Evolutionary conservation across 1,140 invertebrate genomes (phyloP), one percentile per base, ranked within the genome.

Genomic region (Phthorimaea operculella): DNA sequence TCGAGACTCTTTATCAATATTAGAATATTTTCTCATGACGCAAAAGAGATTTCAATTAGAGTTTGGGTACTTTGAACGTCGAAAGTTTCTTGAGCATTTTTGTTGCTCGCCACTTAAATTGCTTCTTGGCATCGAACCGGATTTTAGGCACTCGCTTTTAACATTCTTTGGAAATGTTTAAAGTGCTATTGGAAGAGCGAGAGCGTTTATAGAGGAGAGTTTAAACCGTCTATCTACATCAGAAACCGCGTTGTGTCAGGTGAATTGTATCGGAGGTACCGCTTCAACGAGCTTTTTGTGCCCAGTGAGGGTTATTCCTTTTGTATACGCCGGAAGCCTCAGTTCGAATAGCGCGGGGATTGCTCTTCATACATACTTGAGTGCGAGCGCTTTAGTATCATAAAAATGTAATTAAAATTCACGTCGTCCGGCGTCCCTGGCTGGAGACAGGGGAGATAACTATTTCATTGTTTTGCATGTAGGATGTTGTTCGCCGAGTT

Each of bases 351-450:
- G 66, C 64, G 56, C 55, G 68, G 73, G 71, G 68, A 68, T 66
- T 63, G 62, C 78, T 72, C 73, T 76, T 78, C 70, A 71, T 78
- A 82, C 76, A 78, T 80, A 76, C 75, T 79, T 69, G 72, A 79
- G 67, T 72, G 68, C 62, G 66, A 64, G 51, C 66, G 77, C 72
- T 80, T 77, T 78, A 75, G 72, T 80, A 79, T 78, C 76, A 72
- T 79, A 83, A 82, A 83, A 83, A 80, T 82, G 79, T 78, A 83
- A 83, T 83, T 83, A 83, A 83, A 83, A 83, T 76, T 76, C 73
- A 79, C 73, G 74, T 76, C 76, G 74, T 74, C 71, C 70, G 60
- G 63, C 62, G 49, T 39, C 50, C 28, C 34, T 28, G 58, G 54
- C 54, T 63, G 59, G 69, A 63, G 67, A 52, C 52, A 58, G 58